A percentile compares a stretch with the other conserved stretches of the same genome.
Conservation (phyloP, 2,888 invertebrate species). For the Watsonalla cultraria region DNA sequence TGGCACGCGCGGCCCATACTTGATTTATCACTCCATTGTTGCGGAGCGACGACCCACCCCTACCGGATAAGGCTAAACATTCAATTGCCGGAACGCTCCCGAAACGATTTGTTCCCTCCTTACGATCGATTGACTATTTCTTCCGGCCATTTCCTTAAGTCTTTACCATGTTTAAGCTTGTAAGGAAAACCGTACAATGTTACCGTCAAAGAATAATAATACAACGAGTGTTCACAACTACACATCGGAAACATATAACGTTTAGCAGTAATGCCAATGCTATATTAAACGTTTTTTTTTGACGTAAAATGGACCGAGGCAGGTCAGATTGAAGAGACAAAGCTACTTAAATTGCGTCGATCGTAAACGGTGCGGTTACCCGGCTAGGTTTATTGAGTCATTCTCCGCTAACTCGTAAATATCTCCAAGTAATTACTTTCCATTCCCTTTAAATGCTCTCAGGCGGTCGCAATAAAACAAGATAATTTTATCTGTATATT, state of each 20-base stretch:
- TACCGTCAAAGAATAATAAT: too few species aligned
- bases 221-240: not conserved
- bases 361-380: conserved; percentile 63
- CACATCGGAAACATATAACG: not conserved
- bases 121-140: conserved; percentile 62
- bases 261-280: not conserved
- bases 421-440: conserved; percentile 70
- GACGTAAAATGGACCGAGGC: conserved; percentile 8
- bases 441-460: conserved; percentile 59
- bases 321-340: conserved; percentile 48
- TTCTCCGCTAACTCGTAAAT: conserved; percentile 69
- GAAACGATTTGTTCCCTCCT: conserved; percentile 68
- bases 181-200: not conserved
- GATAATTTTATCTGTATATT: conserved; percentile 23
- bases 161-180: not conserved
- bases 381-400: conserved; percentile 71
- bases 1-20: conserved; percentile 74
- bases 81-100: conserved; percentile 72
- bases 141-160: conserved; percentile 29
- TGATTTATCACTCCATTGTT: conserved; percentile 78
- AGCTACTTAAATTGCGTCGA: conserved; percentile 51
- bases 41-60: conserved; percentile 65
- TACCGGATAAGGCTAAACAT: conserved; percentile 74
- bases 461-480: conserved; percentile 48
- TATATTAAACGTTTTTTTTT: not conserved